These are phyloP conservation scores for Aphidius gifuensis DNA, from an alignment of 1,140 invertebrate genomes.

Conservation along the genomic window DNA sequence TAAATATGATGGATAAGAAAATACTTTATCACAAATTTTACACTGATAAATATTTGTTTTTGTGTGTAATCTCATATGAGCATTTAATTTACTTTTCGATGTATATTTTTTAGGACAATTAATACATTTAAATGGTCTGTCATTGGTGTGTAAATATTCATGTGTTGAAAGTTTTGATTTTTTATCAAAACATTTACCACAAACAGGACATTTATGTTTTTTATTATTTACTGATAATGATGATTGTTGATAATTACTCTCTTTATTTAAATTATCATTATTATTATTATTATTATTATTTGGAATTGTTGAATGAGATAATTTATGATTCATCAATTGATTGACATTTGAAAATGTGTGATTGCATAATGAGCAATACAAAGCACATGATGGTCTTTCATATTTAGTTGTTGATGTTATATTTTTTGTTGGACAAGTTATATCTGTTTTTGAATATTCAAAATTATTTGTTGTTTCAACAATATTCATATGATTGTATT, in stretches of 20 bases:
- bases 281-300: too few relatives aligned
- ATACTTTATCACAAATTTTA: constrained; percentile 49
- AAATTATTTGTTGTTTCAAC: constrained; percentile 43
- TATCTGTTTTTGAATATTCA: constrained; percentile 7
- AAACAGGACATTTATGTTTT: constrained; percentile 48
- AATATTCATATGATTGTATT: constrained; percentile 38
- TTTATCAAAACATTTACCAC: constrained; percentile 47
- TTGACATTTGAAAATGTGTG: constrained; percentile 43
- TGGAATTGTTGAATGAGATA: constrained; percentile 27
- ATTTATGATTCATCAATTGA: constrained; percentile 44
- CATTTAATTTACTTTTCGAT: constrained; percentile 49
- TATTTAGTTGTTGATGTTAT: constrained; percentile 14
- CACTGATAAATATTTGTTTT: constrained; percentile 47
- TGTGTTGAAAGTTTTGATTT: constrained; percentile 52
- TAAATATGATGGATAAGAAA: constrained; percentile 51
- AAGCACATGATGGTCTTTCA: constrained; percentile 37
- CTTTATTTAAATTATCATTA: constrained; percentile 2
- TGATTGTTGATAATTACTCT: neutral
- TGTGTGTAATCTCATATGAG: constrained; percentile 48
- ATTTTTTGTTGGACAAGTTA: neutral
- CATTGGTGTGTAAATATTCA: constrained; percentile 41
- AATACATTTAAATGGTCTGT: constrained; percentile 45
- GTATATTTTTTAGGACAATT: constrained; percentile 47
- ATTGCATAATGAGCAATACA: constrained; percentile 46
- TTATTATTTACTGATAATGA: constrained; percentile 22